Percentiles rank a stretch among this genome's conserved stretches.
These are phyloP conservation scores for Cosmia trapezina DNA, from an alignment of 2,888 invertebrate species.

Conservation along the genomic window DNA sequence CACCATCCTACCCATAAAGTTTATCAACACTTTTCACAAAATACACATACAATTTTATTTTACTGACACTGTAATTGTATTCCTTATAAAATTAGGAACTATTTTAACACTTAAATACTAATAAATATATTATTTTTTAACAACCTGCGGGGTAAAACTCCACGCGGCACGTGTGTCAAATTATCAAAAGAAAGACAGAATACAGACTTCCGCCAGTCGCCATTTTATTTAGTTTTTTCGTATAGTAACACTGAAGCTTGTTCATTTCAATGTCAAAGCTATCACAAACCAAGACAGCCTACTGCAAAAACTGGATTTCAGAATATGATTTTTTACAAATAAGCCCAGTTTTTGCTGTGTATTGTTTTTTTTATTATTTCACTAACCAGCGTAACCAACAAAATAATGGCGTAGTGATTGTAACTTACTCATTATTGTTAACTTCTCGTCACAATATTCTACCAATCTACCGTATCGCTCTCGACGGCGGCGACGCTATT, in stretches of 20 bases:
- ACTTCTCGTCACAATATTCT: not conserved
- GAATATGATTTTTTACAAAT: no score
- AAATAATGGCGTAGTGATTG: not conserved
- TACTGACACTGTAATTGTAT: slow-evolving; percentile 73
- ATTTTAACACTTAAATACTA: slow-evolving; percentile 71
- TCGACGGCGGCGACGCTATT: no score
- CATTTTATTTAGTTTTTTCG: slow-evolving; percentile 77
- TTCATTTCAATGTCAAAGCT: slow-evolving; percentile 8
- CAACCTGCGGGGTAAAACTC: slow-evolving; percentile 89
- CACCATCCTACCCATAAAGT: slow-evolving; percentile 64
- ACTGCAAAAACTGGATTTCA: not conserved
- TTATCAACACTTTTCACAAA: slow-evolving; percentile 76
- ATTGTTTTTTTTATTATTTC: not conserved
- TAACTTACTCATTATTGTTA: not conserved
- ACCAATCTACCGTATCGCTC: no score
- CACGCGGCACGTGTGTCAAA: slow-evolving; percentile 91
- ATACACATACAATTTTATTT: slow-evolving; percentile 69
- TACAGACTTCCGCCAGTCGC: slow-evolving; percentile 83
- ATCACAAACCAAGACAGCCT: not conserved
- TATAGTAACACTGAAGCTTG: slow-evolving; percentile 71
- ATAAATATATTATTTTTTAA: slow-evolving; percentile 78
- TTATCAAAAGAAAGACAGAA: slow-evolving; percentile 87
- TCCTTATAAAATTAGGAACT: slow-evolving; percentile 64
- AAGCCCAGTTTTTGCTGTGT: not conserved
- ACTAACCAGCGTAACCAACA: not conserved